Conservation (phyloP, 2,888 invertebrate species). For the Drosophila kanekoi region DNA sequence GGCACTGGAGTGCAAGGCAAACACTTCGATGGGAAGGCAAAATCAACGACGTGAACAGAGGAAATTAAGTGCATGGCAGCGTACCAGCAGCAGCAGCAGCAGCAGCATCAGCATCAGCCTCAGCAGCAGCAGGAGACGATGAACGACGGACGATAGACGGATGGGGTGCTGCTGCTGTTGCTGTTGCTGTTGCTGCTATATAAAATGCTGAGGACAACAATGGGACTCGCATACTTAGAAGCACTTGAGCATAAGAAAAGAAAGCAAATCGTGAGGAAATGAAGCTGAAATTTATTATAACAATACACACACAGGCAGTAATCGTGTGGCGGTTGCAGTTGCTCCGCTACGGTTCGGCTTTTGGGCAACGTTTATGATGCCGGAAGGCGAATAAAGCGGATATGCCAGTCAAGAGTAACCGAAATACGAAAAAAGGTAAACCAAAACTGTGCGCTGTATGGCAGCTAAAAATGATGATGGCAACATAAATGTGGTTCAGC, state of each 20-base stretch:
- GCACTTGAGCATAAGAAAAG: slow-evolving; percentile 61
- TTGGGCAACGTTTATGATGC: slow-evolving; percentile 31
- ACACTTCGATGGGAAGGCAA: slow-evolving; percentile 62
- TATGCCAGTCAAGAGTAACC: slow-evolving; percentile 39
- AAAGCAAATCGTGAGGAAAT: slow-evolving; percentile 57
- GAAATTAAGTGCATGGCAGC: slow-evolving; percentile 72
- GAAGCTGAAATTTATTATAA: slow-evolving; percentile 76
- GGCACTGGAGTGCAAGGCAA: slow-evolving; percentile 64
- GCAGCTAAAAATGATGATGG: slow-evolving; percentile 35
- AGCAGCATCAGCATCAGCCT: too few species aligned
- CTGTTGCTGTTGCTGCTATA: slow-evolving; percentile 1
- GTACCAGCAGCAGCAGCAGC: slow-evolving; percentile 7
- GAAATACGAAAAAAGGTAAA: slow-evolving; percentile 8
- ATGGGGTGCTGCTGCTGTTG: too few species aligned
- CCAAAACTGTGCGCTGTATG: slow-evolving; percentile 6
- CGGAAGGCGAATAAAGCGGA: slow-evolving; percentile 42
- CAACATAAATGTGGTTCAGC: slow-evolving; percentile 24
- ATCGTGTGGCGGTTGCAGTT: slow-evolving; percentile 50
- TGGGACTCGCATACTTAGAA: slow-evolving; percentile 63
- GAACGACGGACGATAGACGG: not conserved
- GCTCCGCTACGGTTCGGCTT: slow-evolving; percentile 9
- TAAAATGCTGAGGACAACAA: slow-evolving; percentile 50
- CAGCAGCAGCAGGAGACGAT: too few species aligned
- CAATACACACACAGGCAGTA: slow-evolving; percentile 49
- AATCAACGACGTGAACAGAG: slow-evolving; percentile 67